Evolutionary conservation across 2,888 invertebrate species (phyloP), one percentile per base, ranked within the genome.

Genomic region (Cataglyphis cursor): DNA sequence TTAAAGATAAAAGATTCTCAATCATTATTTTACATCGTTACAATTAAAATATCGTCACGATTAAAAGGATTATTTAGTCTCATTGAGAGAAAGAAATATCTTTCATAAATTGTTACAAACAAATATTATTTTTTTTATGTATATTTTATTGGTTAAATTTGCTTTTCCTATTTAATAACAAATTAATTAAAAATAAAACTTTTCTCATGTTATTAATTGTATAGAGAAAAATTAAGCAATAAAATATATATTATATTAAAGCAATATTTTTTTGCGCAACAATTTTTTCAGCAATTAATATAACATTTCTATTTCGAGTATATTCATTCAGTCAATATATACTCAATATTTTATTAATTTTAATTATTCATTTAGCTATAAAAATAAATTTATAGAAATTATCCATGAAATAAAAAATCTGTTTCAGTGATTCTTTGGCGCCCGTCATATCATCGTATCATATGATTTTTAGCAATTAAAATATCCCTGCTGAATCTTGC

Each of bases 391-490:
- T 21, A 9, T 18, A 64, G 31, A 38, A n/a, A 75, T 75, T 18
- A 51, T 75, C 35, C 12, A 38, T 1, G 8, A 75, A 75, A 75
- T 0, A 35, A 75, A 54, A 75, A 12, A 24, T n/a, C 12, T n/a
- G 10, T 51, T 12, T 54, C 21, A 64, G 41, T 35, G n/a, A 54
- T 54, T 24, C 38, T 44, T 21, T 9, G 15, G 24, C n/a, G 38
- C 51, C 31, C 15, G 9, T 74, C 31, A 9, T 1, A 64, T 74
- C 64, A 28, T 41, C 41, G 28, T 41, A 31, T 8, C n/a, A 6
- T 28, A 74, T 74, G 15, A 44, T 24, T 66, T 54, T 66, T 24
- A 68, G 51, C 54, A 76, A 66, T 76, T 76, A 75, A 38, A 76
- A 54, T 66, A 76, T 66, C 24, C 38, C n/a, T 31, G 70, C 12